Evolutionary conservation across 2,113 vertebrate genomes (phyloP).

Genomic region (Pogona vitticeps): DNA sequence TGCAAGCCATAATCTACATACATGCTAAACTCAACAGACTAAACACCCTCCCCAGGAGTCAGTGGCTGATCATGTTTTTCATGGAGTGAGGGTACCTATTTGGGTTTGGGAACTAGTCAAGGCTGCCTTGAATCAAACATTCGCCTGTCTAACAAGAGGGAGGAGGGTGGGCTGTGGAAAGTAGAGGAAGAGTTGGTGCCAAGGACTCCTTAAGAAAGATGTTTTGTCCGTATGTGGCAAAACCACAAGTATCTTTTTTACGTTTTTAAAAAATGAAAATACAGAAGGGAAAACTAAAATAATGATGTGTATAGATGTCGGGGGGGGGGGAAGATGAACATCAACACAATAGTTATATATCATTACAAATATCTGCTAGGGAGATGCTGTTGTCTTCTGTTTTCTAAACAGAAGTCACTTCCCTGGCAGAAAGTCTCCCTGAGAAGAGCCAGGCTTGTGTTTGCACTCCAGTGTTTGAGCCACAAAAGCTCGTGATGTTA

Average conservation of each 20-base stretch:
- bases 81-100: conserved; percentile 33
- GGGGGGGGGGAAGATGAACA: neutral
- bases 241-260: neutral
- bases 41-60: conserved; percentile 42
- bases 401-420: neutral
- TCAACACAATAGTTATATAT: neutral
- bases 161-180: neutral
- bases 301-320: neutral
- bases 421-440: neutral
- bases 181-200: neutral
- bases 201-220: neutral
- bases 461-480: too few species aligned
- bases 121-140: conserved; percentile 20
- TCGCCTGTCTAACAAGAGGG: neutral
- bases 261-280: neutral
- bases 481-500: too few species aligned
- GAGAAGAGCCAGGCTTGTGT: neutral
- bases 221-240: neutral
- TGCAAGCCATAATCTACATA: neutral
- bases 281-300: neutral
- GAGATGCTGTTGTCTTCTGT: neutral
- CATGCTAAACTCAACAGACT: too few species aligned
- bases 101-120: conserved; percentile 60
- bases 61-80: conserved; percentile 36
- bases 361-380: neutral